Percentiles rank a stretch among this genome's conserved stretches.
Evolutionary conservation across 2,888 invertebrate genomes (phyloP).

Genomic region (Agrotis ipsilon): DNA sequence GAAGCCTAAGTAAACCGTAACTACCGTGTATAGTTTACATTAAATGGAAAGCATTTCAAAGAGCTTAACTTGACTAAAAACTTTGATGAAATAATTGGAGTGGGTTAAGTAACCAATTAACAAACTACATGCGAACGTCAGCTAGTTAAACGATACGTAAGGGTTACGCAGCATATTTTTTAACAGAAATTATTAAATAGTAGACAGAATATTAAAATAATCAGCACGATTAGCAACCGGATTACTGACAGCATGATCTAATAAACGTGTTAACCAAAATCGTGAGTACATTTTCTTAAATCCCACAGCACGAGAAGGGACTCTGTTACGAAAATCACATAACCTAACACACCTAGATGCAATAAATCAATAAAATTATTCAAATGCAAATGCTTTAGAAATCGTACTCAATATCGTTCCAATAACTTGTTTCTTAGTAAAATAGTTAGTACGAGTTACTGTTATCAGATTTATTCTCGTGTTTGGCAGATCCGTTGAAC

Average conservation of each 20-base stretch:
- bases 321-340: constrained; percentile 18
- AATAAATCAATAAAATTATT: constrained; percentile 56
- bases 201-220: background rate
- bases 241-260: background rate
- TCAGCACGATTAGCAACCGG: background rate
- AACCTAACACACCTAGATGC: constrained; percentile 18
- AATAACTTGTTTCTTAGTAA: constrained; percentile 47
- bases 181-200: background rate
- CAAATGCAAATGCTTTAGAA: constrained; percentile 49
- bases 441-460: constrained; percentile 47
- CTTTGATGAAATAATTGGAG: constrained; percentile 25
- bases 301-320: constrained; percentile 17
- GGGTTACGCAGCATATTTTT: background rate
- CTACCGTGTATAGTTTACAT: constrained; percentile 28
- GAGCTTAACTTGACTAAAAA: constrained; percentile 31
- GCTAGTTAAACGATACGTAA: background rate
- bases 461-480: constrained; percentile 63
- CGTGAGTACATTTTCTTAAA: constrained; percentile 18
- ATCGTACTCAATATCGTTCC: constrained; percentile 38
- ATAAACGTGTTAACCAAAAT: constrained; percentile 4
- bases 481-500: constrained; percentile 55
- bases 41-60: constrained; percentile 34
- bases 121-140: background rate
- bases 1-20: constrained; percentile 46
- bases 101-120: constrained; percentile 7